Evolutionary conservation across 2,888 invertebrate genomes (phyloP), one percentile per base, ranked within the genome.

Genomic region (Drosophila diplacantha): DNA sequence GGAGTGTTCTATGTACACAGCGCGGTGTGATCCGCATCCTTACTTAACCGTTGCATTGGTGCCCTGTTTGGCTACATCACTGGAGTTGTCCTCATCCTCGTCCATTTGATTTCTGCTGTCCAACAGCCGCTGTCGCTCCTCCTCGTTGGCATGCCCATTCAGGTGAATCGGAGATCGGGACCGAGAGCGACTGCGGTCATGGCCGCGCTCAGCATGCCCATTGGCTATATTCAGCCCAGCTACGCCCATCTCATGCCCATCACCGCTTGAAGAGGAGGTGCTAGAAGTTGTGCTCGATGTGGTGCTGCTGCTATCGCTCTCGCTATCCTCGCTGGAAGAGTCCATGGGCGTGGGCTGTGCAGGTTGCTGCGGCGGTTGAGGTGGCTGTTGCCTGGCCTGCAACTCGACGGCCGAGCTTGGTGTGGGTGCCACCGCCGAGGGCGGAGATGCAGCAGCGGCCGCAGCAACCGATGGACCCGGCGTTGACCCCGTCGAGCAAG

Each of bases 261-360:
- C 78, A 39, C 72, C 73, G 74, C 75, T 74, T 63, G 70, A 74
- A 6, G 77, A 78, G 0, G 85, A 75, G 1, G 85, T 85, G 7
- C 86, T 84, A n/a, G 89, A 85, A 12, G 89, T 89, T 16, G 86
- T 87, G 50, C 88, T 89, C 41, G 89, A 90, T 63, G 90, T 90
- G 47, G 90, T 89, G 83, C 90, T 88, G 60, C 86, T 86, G 65
- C 90, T 90, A 66, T 90, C 90, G 82, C 90, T 90, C 83, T 90
- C 90, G 72, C 90, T 90, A 65, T 90, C 90, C 50, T 90, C 88
- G 72, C 90, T 90, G 3, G 87, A 83, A 0, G 87, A 87, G 58
- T 87, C 87, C 87, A 87, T 87, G 6, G 86, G 85, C 3, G 85
- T 86, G 5, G 86, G 85, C 46, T 81, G 84, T 9, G 49, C 41